phyloP scores from a whole-genome alignment of 92 coral and sea anemone species.

The Muricea muricata region DNA sequence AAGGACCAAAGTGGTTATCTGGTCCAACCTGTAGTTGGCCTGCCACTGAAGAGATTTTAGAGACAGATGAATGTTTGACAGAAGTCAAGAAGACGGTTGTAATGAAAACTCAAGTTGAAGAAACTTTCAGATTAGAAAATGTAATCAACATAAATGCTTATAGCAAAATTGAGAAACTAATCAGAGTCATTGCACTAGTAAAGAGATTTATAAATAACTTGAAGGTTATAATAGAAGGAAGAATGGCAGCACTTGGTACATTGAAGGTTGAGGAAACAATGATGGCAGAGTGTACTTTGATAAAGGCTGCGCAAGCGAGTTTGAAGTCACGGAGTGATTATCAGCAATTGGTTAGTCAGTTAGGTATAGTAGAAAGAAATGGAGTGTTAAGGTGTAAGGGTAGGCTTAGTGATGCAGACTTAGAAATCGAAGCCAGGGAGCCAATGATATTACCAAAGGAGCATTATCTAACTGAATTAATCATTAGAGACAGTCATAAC shows the following conservation, averaged over 20 bases:
- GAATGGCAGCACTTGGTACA: no score
- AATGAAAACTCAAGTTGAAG: neutral
- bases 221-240: neutral
- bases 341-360: no score
- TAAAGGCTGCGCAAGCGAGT: no score
- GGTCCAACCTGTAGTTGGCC: slow-evolving; percentile 29
- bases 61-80: neutral
- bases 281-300: no score
- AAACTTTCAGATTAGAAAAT: neutral
- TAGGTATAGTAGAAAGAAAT: neutral
- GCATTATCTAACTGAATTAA: slow-evolving; percentile 33
- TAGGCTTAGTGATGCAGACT: slow-evolving; percentile 41
- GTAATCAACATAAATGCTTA: neutral
- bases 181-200: neutral
- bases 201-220: neutral
- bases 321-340: no score
- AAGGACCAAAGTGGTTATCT: slow-evolving; percentile 45
- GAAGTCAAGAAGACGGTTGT: neutral
- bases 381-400: slow-evolving; percentile 42
- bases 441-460: slow-evolving; percentile 58
- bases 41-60: neutral
- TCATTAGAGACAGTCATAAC: slow-evolving; percentile 24
- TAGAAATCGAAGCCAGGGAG: slow-evolving; percentile 22
- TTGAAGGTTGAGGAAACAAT: no score
- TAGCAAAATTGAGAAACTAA: neutral